Evolutionary conservation across 2,888 invertebrate species (phyloP).

Genomic region (Prosopocoilus inquinatus): DNA sequence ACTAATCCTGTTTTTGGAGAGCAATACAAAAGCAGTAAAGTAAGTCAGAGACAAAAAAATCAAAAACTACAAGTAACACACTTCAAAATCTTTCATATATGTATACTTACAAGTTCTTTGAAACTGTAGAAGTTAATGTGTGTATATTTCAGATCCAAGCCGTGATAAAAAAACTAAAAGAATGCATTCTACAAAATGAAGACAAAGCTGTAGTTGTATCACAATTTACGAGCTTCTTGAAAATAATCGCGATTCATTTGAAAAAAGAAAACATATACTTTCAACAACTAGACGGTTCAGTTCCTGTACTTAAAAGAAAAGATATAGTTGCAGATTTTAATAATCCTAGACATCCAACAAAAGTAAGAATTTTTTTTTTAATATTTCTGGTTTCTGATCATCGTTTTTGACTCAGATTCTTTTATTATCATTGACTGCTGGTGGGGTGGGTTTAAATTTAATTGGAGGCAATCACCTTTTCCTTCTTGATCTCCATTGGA

Average conservation of each 20-base stretch:
- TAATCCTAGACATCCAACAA: constrained; percentile 55
- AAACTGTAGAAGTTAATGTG: constrained; percentile 7
- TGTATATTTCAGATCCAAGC: constrained; percentile 52
- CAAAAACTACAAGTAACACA: constrained; percentile 5
- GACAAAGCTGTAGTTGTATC: constrained; percentile 87
- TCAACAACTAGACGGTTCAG: constrained; percentile 71
- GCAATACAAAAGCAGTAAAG: constrained; percentile 63
- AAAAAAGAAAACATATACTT: constrained; percentile 53
- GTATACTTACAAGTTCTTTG: constrained; percentile 3
- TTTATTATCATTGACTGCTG: constrained; percentile 86
- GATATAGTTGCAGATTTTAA: constrained; percentile 73
- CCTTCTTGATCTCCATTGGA: constrained; percentile 93
- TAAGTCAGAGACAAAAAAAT: constrained; percentile 26
- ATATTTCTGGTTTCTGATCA: neutral
- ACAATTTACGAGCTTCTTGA: constrained; percentile 86
- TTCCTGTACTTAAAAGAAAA: constrained; percentile 70
- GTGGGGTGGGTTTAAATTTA: constrained; percentile 92
- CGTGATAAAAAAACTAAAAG: constrained; percentile 57
- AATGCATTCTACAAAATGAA: constrained; percentile 53
- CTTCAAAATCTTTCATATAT: constrained; percentile 1
- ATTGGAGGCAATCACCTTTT: constrained; percentile 90
- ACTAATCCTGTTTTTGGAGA: constrained; percentile 71
- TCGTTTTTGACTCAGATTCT: constrained; percentile 56
- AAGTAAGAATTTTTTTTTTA: constrained; percentile 47
- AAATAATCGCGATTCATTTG: constrained; percentile 69